Percentiles rank a stretch among this genome's conserved stretches.
Evolutionary conservation across 2,888 invertebrate species (phyloP).

Genomic region (Cynaeus angustus): DNA sequence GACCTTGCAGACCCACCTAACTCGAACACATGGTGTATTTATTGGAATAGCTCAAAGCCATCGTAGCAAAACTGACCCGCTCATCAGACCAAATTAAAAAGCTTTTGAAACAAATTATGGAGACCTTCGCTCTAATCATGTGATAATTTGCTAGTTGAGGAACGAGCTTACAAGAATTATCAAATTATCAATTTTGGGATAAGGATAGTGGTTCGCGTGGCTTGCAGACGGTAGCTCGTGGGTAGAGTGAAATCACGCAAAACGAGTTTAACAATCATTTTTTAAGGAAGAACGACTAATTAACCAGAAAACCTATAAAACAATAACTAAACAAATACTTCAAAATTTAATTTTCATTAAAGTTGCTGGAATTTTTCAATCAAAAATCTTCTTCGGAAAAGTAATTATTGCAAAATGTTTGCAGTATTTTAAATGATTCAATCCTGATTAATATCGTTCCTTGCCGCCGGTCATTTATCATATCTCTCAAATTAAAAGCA

Average conservation of each 20-base stretch:
- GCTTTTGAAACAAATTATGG: conserved; percentile 35
- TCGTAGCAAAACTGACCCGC: conserved; percentile 38
- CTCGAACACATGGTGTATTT: conserved; percentile 43
- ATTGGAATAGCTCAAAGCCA: conserved; percentile 44
- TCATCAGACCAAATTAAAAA: conserved; percentile 43
- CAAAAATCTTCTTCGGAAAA: too few species aligned
- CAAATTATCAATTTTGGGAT: conserved; percentile 9
- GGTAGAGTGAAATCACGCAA: background rate
- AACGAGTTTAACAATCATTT: background rate
- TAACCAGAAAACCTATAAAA: too few species aligned
- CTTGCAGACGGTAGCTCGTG: background rate
- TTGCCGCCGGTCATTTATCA: too few species aligned
- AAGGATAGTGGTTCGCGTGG: background rate
- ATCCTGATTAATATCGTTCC: too few species aligned
- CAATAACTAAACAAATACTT: too few species aligned
- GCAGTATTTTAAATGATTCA: too few species aligned
- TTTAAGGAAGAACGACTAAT: too few species aligned
- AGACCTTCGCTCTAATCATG: conserved; percentile 39
- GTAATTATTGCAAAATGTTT: too few species aligned
- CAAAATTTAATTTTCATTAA: too few species aligned
- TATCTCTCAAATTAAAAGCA: too few species aligned
- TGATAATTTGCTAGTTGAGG: conserved; percentile 36
- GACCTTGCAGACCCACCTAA: conserved; percentile 52
- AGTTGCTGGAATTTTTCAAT: too few species aligned
- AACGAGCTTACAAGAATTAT: conserved; percentile 5